A percentile compares a stretch with the other conserved stretches of the same genome.
Conservation (phyloP, 1,140 invertebrate species). For the Drosophila parabipectinata region DNA sequence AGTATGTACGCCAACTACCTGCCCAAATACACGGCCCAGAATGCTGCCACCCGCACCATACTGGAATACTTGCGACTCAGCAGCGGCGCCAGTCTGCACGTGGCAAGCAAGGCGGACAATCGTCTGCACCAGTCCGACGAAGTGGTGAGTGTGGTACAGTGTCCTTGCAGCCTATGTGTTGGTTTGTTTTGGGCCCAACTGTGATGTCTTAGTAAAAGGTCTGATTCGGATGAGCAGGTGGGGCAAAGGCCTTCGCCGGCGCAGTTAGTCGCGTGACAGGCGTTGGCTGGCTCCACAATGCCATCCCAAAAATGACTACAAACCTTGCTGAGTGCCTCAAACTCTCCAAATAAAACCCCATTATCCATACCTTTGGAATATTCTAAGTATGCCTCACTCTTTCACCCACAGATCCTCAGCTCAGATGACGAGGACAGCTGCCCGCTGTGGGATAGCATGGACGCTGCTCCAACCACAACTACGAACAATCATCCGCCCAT, state of each 20-base stretch:
- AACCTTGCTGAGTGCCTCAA: slow-evolving; percentile 43
- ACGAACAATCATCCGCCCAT: slow-evolving; percentile 49
- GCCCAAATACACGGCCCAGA: slow-evolving; percentile 44
- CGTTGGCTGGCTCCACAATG: slow-evolving; percentile 11
- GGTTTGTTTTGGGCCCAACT: not conserved
- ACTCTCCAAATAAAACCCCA: not conserved
- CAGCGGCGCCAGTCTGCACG: slow-evolving; percentile 48
- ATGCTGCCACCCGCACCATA: slow-evolving; percentile 59
- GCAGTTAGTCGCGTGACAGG: slow-evolving; percentile 69
- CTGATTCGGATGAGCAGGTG: slow-evolving; percentile 52
- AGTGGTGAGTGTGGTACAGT: slow-evolving; percentile 36
- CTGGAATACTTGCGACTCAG: slow-evolving; percentile 52
- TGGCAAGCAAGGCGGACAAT: slow-evolving; percentile 63
- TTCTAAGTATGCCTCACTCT: too few species aligned
- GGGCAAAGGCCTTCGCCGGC: slow-evolving; percentile 20
- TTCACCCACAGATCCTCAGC: slow-evolving; percentile 47
- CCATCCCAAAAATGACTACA: slow-evolving; percentile 62
- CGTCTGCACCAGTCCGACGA: slow-evolving; percentile 37
- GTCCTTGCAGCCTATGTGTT: too few species aligned
- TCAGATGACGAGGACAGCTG: slow-evolving; percentile 66
- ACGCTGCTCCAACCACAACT: slow-evolving; percentile 8
- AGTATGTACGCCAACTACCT: slow-evolving; percentile 48
- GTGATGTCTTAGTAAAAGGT: slow-evolving; percentile 82
- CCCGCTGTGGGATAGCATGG: slow-evolving; percentile 21
- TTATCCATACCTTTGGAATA: too few species aligned